A percentile compares a stretch with the other conserved stretches of the same genome.
Evolutionary conservation across 1,140 invertebrate species (phyloP).

Genomic region (Gonioctena quinquepunctata): DNA sequence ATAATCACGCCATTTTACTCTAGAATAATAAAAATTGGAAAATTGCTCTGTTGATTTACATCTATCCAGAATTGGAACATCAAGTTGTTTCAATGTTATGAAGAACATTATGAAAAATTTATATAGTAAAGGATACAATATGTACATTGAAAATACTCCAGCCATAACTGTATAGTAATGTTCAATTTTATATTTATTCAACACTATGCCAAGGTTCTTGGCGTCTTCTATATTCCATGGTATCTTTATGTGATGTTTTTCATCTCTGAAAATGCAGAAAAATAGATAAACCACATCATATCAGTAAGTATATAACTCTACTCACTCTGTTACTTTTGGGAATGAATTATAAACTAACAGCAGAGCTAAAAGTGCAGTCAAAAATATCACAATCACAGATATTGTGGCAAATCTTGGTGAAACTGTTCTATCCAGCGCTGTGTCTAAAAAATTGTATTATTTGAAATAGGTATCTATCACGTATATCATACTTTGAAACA

Average conservation of each 20-base stretch:
- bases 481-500: no score
- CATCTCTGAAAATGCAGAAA: slow-evolving; percentile 72
- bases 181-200: slow-evolving; percentile 92
- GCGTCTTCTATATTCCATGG: slow-evolving; percentile 95
- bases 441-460: no score
- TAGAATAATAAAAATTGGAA: no score
- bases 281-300: no score
- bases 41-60: no score
- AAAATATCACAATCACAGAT: slow-evolving; percentile 67
- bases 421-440: no score
- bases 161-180: slow-evolving; percentile 91
- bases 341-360: slow-evolving; percentile 76
- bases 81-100: no score
- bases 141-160: slow-evolving; percentile 90
- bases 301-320: slow-evolving; percentile 39
- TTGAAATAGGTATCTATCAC: no score
- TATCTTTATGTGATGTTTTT: slow-evolving; percentile 86
- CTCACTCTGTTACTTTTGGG: slow-evolving; percentile 82
- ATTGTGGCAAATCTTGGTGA: slow-evolving; percentile 61
- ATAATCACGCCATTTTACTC: no score
- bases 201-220: slow-evolving; percentile 88
- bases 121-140: slow-evolving; percentile 92
- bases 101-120: no score
- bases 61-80: no score
- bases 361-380: slow-evolving; percentile 64